Conservation (phyloP, 2,797 vertebrate species). For the Borostomias antarcticus region DNA sequence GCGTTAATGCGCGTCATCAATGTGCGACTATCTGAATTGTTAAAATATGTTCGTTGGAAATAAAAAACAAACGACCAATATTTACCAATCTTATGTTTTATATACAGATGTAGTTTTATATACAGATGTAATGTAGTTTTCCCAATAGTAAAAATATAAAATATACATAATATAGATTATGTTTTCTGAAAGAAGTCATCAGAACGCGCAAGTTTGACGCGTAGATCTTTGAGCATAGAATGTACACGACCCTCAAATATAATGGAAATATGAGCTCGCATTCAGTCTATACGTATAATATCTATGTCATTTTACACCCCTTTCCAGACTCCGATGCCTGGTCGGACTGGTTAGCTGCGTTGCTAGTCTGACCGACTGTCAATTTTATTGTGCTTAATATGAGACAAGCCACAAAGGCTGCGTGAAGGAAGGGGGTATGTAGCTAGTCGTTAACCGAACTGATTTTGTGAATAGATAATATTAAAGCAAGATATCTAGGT, state of each 20-base stretch:
- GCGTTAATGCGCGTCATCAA: neutral
- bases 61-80: neutral
- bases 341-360: neutral
- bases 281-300: neutral
- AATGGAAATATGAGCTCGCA: neutral
- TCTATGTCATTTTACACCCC: neutral
- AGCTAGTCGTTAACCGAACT: too few relatives aligned
- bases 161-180: neutral
- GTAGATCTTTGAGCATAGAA: constrained; percentile 42
- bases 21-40: neutral
- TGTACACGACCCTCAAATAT: neutral
- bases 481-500: too few relatives aligned
- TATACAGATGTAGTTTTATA: neutral
- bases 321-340: neutral
- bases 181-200: constrained; percentile 17
- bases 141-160: too few relatives aligned
- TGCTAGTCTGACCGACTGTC: neutral
- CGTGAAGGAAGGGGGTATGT: too few relatives aligned
- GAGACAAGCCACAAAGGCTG: too few relatives aligned
- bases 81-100: too few relatives aligned
- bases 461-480: too few relatives aligned
- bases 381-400: constrained; percentile 2
- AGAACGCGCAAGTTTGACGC: constrained; percentile 9
- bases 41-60: neutral
- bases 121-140: neutral